A percentile compares a stretch with the other conserved stretches of the same genome.
Evolutionary conservation across 2,888 invertebrate genomes (phyloP).

Genomic region (Amiota minor): DNA sequence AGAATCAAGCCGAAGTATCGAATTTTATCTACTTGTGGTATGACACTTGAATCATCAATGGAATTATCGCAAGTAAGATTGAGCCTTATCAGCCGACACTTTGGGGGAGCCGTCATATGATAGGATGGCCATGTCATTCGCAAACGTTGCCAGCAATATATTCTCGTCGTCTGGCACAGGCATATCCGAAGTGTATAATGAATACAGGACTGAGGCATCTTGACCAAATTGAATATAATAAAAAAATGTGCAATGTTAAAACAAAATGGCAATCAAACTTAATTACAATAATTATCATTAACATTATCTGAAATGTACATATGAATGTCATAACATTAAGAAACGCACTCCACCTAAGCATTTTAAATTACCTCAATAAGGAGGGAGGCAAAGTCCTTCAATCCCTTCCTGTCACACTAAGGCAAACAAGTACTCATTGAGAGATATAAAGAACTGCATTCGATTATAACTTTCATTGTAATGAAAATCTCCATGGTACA

Average conservation of each 20-base stretch:
- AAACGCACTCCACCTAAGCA: not conserved
- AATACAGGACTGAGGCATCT: no score
- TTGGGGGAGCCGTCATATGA: no score
- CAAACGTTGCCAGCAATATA: no score
- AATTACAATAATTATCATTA: conserved; percentile 14
- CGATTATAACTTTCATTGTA: conserved; percentile 21
- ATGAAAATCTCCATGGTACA: conserved; percentile 5
- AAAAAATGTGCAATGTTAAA: not conserved
- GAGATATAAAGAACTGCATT: conserved; percentile 11
- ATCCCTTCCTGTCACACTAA: not conserved
- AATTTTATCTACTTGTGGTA: no score
- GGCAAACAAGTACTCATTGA: not conserved
- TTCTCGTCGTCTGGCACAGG: no score
- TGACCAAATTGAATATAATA: no score
- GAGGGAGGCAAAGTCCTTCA: not conserved
- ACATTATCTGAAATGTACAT: not conserved
- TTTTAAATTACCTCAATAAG: not conserved
- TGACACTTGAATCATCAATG: no score
- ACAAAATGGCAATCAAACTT: not conserved
- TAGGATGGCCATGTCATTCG: no score
- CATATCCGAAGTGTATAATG: no score
- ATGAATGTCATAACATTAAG: not conserved
- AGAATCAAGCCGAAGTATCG: no score
- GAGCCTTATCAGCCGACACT: no score
- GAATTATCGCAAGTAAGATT: no score